Base-by-base conservation (phyloP, 2,113 vertebrate species). In the Eulacestoma nigropectus region DNA sequence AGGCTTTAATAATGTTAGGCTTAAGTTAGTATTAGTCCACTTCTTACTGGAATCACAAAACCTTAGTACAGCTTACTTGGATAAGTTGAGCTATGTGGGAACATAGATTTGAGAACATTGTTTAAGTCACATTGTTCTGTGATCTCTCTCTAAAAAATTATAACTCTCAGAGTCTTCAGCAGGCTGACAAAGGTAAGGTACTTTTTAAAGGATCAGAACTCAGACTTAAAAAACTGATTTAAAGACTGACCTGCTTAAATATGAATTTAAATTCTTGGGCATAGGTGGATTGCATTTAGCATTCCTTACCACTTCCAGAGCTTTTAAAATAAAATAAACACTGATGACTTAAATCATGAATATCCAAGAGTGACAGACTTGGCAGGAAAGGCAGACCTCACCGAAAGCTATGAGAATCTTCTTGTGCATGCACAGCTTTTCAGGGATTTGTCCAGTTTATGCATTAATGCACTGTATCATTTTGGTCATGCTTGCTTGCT, bases 41-140 rank as follows among this genome's bases (percentile, higher is more conserved):
- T 92, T 84, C 84, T 69, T 73, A 70, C n/a, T 84, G 50, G 90
- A 91, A 82, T 82, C 50, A 73, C 25, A 92, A 95, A 96, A 60
- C 23, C 50, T 70, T 64, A 84, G 49, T 19, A 26, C 4, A n/a
- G n/a, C 27, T 96, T 84, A 44, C 32, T 60, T 75, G 32, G 59
- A 11, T 75, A 89, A 65, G 53, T 10, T 68, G 57, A 88, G 78
- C 68, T 86, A 52, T 0, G 0, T 83, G 84, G 46, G 44, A 86
- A 62, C 22, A 9, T 16, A 74, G 78, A 59, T 64, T 81, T 73
- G 46, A 84, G 69, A 88, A 59, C 1, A 6, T 22, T 65, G 10
- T 53, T 87, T 55, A 75, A 88, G 35, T 84, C 59, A 56, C 30
- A 23, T 42, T 6, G 0, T 72, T 57, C 53, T 67, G 56, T 84